These are phyloP conservation scores for Tanypteryx hageni DNA, from an alignment of 2,888 invertebrate genomes.

Conservation along the genomic window DNA sequence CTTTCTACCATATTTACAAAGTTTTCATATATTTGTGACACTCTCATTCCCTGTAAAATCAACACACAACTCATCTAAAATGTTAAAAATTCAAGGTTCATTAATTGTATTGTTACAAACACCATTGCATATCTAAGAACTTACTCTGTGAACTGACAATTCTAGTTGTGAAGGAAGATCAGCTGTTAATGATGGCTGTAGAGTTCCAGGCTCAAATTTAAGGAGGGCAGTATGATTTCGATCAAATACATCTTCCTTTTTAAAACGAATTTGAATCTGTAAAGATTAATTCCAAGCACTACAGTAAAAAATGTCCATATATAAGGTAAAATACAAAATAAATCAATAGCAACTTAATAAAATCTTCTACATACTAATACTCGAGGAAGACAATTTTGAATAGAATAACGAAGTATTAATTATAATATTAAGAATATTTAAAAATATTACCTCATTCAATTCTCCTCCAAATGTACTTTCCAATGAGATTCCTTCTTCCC, in stretches of 20 bases:
- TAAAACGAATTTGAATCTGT: conserved; percentile 35
- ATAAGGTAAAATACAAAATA: not conserved
- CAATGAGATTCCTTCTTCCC: conserved; percentile 29
- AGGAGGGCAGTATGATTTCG: conserved; percentile 23
- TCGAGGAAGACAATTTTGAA: not conserved
- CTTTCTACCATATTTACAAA: conserved; percentile 71
- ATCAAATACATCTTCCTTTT: not conserved
- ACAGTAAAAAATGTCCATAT: not conserved
- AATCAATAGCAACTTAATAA: not conserved
- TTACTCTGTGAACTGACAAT: not conserved
- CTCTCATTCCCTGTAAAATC: conserved; percentile 31
- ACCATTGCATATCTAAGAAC: not conserved
- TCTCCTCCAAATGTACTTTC: not conserved
- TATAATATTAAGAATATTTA: not conserved
- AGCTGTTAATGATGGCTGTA: not conserved
- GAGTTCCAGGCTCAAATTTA: conserved; percentile 14
- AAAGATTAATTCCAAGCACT: not conserved
- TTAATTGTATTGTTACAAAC: not conserved
- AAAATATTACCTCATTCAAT: conserved; percentile 26
- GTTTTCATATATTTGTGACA: conserved; percentile 27
- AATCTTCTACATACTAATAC: not conserved
- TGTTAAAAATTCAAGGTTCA: not conserved
- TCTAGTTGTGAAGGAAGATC: conserved; percentile 51
- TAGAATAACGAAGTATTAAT: not conserved
- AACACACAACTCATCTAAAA: not conserved